phyloP scores from a whole-genome alignment of 2,888 invertebrate genomes.

The Tenthredo notha region DNA sequence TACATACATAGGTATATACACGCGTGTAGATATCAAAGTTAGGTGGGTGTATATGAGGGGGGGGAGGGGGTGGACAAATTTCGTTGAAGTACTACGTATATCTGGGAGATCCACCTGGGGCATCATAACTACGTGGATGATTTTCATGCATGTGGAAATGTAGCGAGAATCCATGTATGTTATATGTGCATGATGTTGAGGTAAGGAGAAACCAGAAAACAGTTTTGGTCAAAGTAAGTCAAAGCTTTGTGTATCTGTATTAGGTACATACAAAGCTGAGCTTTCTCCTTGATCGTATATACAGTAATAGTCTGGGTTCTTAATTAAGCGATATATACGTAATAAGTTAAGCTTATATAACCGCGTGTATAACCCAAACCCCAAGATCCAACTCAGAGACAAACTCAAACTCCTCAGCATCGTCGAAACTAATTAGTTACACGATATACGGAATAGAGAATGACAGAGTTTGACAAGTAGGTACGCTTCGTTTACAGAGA shows the following conservation, averaged over 20 bases:
- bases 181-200: background rate
- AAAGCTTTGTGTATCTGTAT: background rate
- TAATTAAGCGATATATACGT: conserved; percentile 38
- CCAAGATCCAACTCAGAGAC: background rate
- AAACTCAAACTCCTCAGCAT: background rate
- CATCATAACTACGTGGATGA: background rate
- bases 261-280: background rate
- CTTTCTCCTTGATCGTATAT: background rate
- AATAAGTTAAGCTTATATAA: conserved; percentile 29
- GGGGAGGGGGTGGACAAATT: background rate
- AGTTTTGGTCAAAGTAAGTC: background rate
- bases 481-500: background rate
- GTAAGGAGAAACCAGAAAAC: background rate
- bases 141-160: background rate
- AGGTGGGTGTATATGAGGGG: background rate
- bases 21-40: background rate
- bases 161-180: background rate
- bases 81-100: background rate
- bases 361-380: background rate
- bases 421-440: conserved; percentile 2
- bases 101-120: background rate
- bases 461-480: background rate
- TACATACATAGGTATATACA: background rate
- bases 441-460: background rate
- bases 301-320: background rate